Conservation (phyloP, 1,140 invertebrate genomes). For the Nomia melanderi region DNA sequence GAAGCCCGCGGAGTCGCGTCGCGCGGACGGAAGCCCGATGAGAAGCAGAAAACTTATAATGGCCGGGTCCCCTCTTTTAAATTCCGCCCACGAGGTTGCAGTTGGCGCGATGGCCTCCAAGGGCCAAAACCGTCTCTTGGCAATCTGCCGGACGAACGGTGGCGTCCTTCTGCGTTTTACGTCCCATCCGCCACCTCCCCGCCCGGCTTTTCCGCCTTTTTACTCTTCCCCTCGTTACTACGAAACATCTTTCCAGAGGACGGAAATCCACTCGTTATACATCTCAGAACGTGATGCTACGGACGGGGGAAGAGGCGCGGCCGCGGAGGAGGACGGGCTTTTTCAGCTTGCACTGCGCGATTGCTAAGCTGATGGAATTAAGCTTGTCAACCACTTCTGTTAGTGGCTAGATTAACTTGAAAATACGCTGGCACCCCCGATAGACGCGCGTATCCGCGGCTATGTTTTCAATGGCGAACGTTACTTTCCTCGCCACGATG, state of each 20-base stretch:
- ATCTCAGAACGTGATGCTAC: constrained; percentile 36
- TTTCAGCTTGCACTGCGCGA: neutral
- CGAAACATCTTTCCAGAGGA: constrained; percentile 47
- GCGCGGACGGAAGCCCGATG: constrained; percentile 26
- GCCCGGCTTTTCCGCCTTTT: constrained; percentile 15
- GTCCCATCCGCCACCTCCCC: constrained; percentile 13
- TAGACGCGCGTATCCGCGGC: constrained; percentile 1
- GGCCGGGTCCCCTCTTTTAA: constrained; percentile 56
- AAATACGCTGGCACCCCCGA: neutral
- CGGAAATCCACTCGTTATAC: constrained; percentile 53
- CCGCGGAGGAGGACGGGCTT: neutral
- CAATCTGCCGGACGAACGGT: constrained; percentile 66
- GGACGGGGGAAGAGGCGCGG: constrained; percentile 12
- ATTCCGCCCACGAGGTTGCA: constrained; percentile 64
- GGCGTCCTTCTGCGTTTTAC: constrained; percentile 45
- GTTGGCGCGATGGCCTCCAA: constrained; percentile 62
- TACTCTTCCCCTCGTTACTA: constrained; percentile 22
- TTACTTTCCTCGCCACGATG: too few species aligned
- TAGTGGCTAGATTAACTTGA: constrained; percentile 11
- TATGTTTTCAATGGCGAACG: too few species aligned
- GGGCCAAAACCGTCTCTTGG: constrained; percentile 65
- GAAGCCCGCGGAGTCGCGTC: neutral
- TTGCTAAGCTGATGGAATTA: constrained; percentile 6
- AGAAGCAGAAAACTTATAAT: constrained; percentile 56
- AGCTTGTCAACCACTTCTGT: neutral